Evolutionary conservation across 2,888 invertebrate genomes (phyloP).

Genomic region (Clepsis dumicolana): DNA sequence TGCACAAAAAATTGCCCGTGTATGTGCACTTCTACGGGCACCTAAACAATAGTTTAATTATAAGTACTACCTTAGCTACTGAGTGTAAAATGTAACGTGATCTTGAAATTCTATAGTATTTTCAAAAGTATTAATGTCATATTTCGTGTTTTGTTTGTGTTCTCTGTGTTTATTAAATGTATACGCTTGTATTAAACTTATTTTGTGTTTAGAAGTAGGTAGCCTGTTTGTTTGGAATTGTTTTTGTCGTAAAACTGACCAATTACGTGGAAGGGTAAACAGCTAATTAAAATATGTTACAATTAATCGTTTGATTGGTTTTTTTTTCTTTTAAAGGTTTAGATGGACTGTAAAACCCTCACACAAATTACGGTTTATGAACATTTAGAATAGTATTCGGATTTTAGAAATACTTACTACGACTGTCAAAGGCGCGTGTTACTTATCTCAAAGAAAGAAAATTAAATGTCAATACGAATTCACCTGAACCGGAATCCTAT

Average conservation of each 20-base stretch:
- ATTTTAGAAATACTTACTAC: too few species aligned
- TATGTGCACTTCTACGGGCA: too few species aligned
- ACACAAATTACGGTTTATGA: too few species aligned
- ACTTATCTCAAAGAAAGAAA: too few species aligned
- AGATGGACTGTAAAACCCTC: too few species aligned
- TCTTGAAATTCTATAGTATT: not conserved
- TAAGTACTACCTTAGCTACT: too few species aligned
- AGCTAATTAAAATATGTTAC: slow-evolving; percentile 44
- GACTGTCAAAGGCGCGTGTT: too few species aligned
- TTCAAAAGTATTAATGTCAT: slow-evolving; percentile 13
- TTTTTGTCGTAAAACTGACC: slow-evolving; percentile 59
- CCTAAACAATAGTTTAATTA: too few species aligned
- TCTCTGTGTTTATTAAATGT: slow-evolving; percentile 3
- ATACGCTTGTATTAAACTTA: slow-evolving; percentile 40
- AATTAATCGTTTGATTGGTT: slow-evolving; percentile 22
- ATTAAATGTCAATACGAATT: too few species aligned
- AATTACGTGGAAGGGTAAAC: slow-evolving; percentile 67
- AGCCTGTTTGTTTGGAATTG: slow-evolving; percentile 35
- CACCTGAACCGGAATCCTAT: too few species aligned
- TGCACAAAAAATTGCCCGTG: too few species aligned
- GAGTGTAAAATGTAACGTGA: not conserved
- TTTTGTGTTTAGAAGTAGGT: slow-evolving; percentile 11
- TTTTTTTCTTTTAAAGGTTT: not conserved
- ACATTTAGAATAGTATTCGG: too few species aligned
- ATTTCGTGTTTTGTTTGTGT: not conserved